Evolutionary conservation across 1,140 invertebrate species (phyloP).

Genomic region (Cyclina sinensis): DNA sequence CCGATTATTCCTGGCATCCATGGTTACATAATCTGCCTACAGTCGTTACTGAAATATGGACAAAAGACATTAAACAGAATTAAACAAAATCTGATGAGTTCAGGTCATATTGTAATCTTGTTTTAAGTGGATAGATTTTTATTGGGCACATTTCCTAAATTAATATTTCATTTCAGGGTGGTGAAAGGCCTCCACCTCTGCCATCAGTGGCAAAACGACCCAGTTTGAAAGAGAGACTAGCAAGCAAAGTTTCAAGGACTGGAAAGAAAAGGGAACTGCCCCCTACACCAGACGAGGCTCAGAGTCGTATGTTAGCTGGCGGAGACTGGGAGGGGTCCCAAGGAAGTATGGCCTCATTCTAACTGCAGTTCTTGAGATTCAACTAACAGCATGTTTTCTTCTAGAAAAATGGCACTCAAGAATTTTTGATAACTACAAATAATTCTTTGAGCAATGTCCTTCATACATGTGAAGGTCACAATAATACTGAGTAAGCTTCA

Average conservation of each 20-base stretch:
- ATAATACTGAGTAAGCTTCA: too few relatives aligned
- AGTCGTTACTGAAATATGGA: too few relatives aligned
- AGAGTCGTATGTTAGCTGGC: neutral
- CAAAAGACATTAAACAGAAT: too few relatives aligned
- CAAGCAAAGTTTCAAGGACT: neutral
- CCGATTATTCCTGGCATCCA: too few relatives aligned
- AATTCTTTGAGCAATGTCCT: too few relatives aligned
- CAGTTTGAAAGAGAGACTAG: slow-evolving; percentile 2
- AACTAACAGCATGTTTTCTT: neutral
- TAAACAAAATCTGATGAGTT: too few relatives aligned
- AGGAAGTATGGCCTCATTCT: neutral
- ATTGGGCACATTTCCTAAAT: neutral
- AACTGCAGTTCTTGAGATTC: neutral
- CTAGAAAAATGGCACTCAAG: too few relatives aligned
- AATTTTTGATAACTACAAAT: too few relatives aligned
- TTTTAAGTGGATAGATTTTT: too few relatives aligned
- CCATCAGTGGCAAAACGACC: slow-evolving; percentile 40
- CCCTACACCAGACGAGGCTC: slow-evolving; percentile 42
- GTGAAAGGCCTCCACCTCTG: slow-evolving; percentile 17
- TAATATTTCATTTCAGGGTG: slow-evolving; percentile 7
- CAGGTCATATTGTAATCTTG: too few relatives aligned
- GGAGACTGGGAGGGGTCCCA: slow-evolving; percentile 49
- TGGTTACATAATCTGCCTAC: too few relatives aligned
- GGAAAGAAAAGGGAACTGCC: slow-evolving; percentile 1
- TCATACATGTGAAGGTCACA: too few relatives aligned